Percentiles rank a stretch among this genome's conserved stretches.
Conservation (phyloP, 1,140 invertebrate species). For the Eurosta solidaginis region DNA sequence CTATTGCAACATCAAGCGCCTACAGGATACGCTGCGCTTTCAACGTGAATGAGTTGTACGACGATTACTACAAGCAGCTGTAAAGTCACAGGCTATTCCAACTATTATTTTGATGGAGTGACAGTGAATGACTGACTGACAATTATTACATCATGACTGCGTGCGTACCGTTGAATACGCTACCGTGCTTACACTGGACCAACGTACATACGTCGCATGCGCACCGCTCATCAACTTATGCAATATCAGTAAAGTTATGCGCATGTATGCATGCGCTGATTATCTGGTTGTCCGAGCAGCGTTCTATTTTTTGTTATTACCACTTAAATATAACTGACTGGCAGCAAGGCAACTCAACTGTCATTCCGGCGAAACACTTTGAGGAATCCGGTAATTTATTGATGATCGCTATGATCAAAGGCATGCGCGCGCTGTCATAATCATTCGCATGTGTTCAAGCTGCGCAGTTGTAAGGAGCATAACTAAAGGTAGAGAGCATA, state of each 20-base stretch:
- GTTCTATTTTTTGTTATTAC: background rate
- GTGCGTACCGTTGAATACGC: background rate
- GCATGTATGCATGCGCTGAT: background rate
- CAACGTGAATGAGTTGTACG: slow-evolving; percentile 13
- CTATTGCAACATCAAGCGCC: background rate
- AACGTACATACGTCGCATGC: background rate
- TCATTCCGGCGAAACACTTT: slow-evolving; percentile 37
- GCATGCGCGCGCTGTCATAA: slow-evolving; percentile 15
- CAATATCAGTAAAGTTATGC: background rate
- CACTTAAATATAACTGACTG: background rate
- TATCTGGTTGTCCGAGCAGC: background rate
- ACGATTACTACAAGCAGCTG: background rate
- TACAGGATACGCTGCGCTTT: background rate
- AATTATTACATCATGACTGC: slow-evolving; percentile 31
- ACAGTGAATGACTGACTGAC: slow-evolving; percentile 20
- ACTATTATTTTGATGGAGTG: background rate
- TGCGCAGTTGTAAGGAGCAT: background rate
- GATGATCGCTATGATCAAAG: slow-evolving; percentile 35
- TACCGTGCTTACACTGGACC: background rate
- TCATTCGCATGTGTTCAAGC: background rate
- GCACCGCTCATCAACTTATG: no score
- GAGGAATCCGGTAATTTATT: slow-evolving; percentile 37
- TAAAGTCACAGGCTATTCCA: background rate
- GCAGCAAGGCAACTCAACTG: slow-evolving; percentile 15
- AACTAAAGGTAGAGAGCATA: background rate